phyloP scores from a whole-genome alignment of 2,888 invertebrate genomes.

The Epinotia bilunana region DNA sequence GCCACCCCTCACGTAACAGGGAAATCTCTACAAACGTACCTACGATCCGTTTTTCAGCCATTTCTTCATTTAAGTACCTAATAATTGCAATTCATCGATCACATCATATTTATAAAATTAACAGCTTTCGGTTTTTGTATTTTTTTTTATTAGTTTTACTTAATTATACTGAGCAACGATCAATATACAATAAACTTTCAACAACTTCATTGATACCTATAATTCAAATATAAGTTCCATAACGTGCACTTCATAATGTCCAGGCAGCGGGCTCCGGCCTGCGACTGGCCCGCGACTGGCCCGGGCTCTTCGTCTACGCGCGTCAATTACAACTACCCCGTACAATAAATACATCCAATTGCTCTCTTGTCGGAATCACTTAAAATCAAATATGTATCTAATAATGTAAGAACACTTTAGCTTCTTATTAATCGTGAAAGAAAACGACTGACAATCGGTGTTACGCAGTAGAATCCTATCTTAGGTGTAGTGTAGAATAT shows the following conservation, averaged over 20 bases:
- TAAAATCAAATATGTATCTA: constrained; percentile 59
- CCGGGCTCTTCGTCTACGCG: background rate
- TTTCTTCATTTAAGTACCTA: constrained; percentile 28
- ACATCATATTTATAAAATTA: constrained; percentile 36
- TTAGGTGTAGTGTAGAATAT: constrained; percentile 33
- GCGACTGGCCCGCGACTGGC: background rate
- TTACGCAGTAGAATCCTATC: constrained; percentile 36
- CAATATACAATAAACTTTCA: constrained; percentile 57
- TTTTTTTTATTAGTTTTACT: constrained; percentile 44
- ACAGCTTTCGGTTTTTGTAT: constrained; percentile 42
- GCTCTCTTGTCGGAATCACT: constrained; percentile 50
- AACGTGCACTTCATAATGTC: constrained; percentile 49
- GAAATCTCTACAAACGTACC: constrained; percentile 14
- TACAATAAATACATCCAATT: constrained; percentile 46
- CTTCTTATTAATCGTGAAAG: constrained; percentile 67
- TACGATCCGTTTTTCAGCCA: constrained; percentile 24
- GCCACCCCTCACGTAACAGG: constrained; percentile 22
- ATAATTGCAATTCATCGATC: constrained; percentile 39
- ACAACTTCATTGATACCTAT: constrained; percentile 52
- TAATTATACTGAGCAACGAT: constrained; percentile 62
- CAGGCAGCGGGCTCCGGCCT: background rate
- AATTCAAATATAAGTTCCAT: constrained; percentile 25
- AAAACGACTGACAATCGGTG: constrained; percentile 52
- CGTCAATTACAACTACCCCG: constrained; percentile 5
- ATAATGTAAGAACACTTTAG: constrained; percentile 81